Evolutionary conservation across 1,140 invertebrate genomes (phyloP).

Genomic region (Charaxes varanes): DNA sequence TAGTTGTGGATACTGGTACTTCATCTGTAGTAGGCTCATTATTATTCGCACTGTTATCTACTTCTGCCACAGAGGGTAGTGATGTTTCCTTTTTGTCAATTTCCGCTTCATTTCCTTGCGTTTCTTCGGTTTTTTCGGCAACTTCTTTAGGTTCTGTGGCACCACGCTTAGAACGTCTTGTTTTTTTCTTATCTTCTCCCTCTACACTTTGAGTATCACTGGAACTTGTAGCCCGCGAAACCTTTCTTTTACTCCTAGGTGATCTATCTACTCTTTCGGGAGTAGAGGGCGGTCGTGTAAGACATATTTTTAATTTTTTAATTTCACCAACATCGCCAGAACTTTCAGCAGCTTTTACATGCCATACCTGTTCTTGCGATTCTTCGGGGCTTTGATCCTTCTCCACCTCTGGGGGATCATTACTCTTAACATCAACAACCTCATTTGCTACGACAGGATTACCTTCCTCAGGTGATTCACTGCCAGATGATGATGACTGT

Average conservation of each 20-base stretch:
- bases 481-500: slow-evolving; percentile 54
- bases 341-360: slow-evolving; percentile 51
- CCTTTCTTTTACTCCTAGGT: slow-evolving; percentile 62
- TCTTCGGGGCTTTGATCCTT: slow-evolving; percentile 52
- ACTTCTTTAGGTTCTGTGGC: slow-evolving; percentile 44
- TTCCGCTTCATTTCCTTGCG: slow-evolving; percentile 36
- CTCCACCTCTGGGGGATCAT: slow-evolving; percentile 27
- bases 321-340: slow-evolving; percentile 54
- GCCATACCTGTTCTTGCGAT: slow-evolving; percentile 59
- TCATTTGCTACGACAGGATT: slow-evolving; percentile 26
- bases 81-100: slow-evolving; percentile 10
- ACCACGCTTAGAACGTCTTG: slow-evolving; percentile 43
- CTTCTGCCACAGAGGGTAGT: slow-evolving; percentile 9
- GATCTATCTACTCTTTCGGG: slow-evolving; percentile 59
- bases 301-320: slow-evolving; percentile 62
- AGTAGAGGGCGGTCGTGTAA: slow-evolving; percentile 58
- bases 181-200: slow-evolving; percentile 54
- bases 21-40: slow-evolving; percentile 28
- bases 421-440: slow-evolving; percentile 30
- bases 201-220: slow-evolving; percentile 56
- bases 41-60: slow-evolving; percentile 11
- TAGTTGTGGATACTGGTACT: slow-evolving; percentile 48
- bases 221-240: slow-evolving; percentile 55
- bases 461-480: slow-evolving; percentile 49
- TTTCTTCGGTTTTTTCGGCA: slow-evolving; percentile 40